phyloP scores from a whole-genome alignment of 2,797 vertebrate species.

The Cheirogaleus major region DNA sequence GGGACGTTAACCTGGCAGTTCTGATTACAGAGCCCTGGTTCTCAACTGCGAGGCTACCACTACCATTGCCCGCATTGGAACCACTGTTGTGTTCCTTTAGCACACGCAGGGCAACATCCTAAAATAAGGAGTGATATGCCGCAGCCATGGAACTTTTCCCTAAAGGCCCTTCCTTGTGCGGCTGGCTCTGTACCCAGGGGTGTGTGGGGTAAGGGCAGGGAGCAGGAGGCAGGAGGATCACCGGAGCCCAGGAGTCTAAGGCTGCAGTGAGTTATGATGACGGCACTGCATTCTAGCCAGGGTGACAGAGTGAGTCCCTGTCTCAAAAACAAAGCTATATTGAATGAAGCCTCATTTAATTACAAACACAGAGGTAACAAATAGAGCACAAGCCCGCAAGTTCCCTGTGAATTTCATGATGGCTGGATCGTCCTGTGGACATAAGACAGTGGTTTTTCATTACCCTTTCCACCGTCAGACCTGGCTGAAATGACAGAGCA shows the following conservation, averaged over 20 bases:
- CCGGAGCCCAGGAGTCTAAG: not conserved
- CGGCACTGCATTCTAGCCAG: not conserved
- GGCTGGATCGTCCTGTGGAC: not conserved
- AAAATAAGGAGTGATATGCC: not conserved
- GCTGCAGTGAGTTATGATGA: not conserved
- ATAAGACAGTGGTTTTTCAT: not conserved
- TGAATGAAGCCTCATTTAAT: not conserved
- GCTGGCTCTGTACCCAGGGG: not conserved
- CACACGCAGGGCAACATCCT: not conserved
- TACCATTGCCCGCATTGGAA: not conserved
- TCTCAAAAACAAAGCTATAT: not conserved
- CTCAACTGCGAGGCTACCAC: not conserved
- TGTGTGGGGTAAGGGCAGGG: accelerated
- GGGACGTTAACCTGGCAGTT: not conserved
- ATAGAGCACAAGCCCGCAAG: not conserved
- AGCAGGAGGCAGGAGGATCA: not conserved
- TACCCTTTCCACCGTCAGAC: not conserved
- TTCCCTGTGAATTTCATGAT: not conserved
- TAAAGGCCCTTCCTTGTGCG: not conserved
- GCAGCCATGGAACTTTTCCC: not conserved
- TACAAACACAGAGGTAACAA: not conserved
- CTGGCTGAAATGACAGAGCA: not conserved
- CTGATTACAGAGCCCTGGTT: not conserved
- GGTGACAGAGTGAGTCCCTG: not conserved
- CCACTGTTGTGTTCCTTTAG: not conserved